A percentile compares a stretch with the other conserved stretches of the same genome.
Conservation (phyloP, 2,888 invertebrate species). For the Zaprionus obscuricornis region DNA sequence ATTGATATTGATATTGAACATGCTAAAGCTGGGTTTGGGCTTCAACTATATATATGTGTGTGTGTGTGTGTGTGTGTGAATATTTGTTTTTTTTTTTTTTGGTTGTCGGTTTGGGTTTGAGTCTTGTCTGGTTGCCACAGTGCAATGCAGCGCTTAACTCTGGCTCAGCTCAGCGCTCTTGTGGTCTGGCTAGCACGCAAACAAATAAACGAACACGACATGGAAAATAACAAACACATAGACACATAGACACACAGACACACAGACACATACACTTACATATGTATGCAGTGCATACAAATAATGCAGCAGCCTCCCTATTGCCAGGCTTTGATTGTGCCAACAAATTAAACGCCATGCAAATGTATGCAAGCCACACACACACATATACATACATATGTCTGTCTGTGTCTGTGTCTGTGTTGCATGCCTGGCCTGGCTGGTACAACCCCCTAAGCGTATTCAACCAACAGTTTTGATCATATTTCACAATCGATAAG, state of each 20-base stretch:
- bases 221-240: constrained; percentile 21
- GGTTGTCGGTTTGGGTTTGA: constrained; percentile 1
- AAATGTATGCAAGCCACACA: constrained; percentile 38
- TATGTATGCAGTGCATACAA: constrained; percentile 27
- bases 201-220: constrained; percentile 53
- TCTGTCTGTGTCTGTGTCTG: constrained; percentile 5
- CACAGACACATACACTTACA: constrained; percentile 3
- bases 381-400: background rate
- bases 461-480: constrained; percentile 35
- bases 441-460: constrained; percentile 3
- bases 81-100: constrained; percentile 1
- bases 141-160: no score
- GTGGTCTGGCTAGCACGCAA: constrained; percentile 50
- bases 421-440: constrained; percentile 30
- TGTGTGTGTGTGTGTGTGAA: no score
- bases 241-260: constrained; percentile 9
- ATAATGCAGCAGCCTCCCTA: constrained; percentile 49
- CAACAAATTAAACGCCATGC: constrained; percentile 69
- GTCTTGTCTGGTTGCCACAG: constrained; percentile 7
- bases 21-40: constrained; percentile 15
- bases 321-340: constrained; percentile 51
- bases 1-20: constrained; percentile 15
- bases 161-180: constrained; percentile 19
- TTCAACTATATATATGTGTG: no score
- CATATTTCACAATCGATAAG: constrained; percentile 81